Evolutionary conservation across 2,888 invertebrate genomes (phyloP).

Genomic region (Phengaris arion): DNA sequence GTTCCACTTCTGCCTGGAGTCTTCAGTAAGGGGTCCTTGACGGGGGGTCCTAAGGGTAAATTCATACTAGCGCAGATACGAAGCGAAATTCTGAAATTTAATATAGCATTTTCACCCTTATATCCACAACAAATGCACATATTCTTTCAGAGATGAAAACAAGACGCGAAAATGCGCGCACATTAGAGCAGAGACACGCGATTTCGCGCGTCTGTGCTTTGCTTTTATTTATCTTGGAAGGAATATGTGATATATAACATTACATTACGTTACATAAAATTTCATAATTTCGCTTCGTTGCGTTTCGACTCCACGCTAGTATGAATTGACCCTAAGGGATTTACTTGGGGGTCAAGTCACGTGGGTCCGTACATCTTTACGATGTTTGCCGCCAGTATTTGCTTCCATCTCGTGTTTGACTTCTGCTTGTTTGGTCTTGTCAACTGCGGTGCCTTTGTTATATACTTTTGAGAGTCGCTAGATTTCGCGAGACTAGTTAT

Average conservation of each 20-base stretch:
- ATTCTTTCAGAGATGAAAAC: too few relatives aligned
- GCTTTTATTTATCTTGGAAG: too few relatives aligned
- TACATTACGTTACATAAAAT: too few relatives aligned
- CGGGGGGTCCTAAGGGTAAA: neutral
- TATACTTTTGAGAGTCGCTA: constrained; percentile 12
- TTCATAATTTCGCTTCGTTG: neutral
- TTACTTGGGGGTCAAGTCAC: constrained; percentile 54
- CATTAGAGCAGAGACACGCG: too few relatives aligned
- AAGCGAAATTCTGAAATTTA: too few relatives aligned
- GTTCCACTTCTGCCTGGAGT: neutral
- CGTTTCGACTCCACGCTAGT: neutral
- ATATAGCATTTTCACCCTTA: too few relatives aligned
- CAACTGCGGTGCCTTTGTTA: constrained; percentile 23
- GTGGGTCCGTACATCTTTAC: constrained; percentile 50
- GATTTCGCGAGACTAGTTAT: neutral
- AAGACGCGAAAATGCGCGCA: too few relatives aligned
- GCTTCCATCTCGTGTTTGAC: constrained; percentile 50
- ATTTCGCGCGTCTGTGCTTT: too few relatives aligned
- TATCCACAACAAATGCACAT: neutral
- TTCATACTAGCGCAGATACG: neutral
- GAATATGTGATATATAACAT: too few relatives aligned
- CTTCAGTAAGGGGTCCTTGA: neutral
- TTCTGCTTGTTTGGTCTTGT: constrained; percentile 37
- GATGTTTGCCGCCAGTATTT: constrained; percentile 51
- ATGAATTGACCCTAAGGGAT: neutral